Percentiles rank a stretch among this genome's conserved stretches.
These are phyloP conservation scores for Petrosia ficiformis DNA, from an alignment of 37 sponge, comb jelly and placozoan species.

Conservation along the genomic window DNA sequence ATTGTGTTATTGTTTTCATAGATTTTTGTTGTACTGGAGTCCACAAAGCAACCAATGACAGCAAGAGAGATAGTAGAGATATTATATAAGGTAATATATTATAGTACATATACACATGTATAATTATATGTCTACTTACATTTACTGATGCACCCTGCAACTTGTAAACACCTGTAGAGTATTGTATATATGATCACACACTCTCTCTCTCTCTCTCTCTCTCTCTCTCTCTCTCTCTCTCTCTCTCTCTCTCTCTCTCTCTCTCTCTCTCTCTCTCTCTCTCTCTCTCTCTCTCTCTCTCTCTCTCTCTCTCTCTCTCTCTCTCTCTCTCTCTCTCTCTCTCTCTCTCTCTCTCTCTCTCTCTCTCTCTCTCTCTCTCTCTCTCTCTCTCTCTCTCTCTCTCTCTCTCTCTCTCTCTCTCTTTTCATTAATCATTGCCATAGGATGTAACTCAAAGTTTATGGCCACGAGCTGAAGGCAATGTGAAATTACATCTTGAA, in stretches of 20 bases:
- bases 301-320: too few species aligned
- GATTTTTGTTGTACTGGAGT: background rate
- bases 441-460: background rate
- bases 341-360: background rate
- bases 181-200: too few species aligned
- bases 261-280: too few species aligned
- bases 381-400: background rate
- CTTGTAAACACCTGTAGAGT: too few species aligned
- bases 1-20: background rate
- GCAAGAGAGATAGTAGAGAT: background rate
- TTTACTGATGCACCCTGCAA: too few species aligned
- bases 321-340: background rate
- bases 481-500: background rate
- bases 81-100: background rate
- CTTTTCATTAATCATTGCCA: background rate
- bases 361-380: background rate
- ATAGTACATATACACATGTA: too few species aligned
- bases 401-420: background rate
- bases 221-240: too few species aligned
- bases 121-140: too few species aligned
- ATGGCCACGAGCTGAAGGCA: background rate
- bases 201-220: too few species aligned
- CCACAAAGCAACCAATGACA: background rate
- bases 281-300: too few species aligned
- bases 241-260: too few species aligned